Conservation (phyloP, 2,888 invertebrate genomes). For the Myopa testacea region DNA sequence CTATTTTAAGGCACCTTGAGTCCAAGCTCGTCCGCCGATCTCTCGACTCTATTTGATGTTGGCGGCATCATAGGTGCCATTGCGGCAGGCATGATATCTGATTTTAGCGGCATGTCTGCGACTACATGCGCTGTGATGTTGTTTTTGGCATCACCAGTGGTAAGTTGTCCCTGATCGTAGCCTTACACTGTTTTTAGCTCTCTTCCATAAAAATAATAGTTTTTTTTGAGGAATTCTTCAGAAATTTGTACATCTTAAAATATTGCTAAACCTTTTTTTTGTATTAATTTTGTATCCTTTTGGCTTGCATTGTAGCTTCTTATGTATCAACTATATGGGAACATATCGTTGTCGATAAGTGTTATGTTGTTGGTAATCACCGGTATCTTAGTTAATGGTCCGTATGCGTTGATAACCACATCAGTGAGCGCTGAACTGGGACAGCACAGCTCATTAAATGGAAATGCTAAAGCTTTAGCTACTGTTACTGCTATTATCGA, state of each 20-base stretch:
- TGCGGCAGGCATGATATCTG: constrained; percentile 86
- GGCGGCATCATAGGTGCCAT: constrained; percentile 94
- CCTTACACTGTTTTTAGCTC: too few species aligned
- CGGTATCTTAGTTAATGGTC: constrained; percentile 92
- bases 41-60: constrained; percentile 87
- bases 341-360: constrained; percentile 73
- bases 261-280: too few species aligned
- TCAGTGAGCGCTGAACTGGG: constrained; percentile 95
- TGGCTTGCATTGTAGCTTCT: constrained; percentile 74
- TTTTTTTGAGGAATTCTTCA: not conserved
- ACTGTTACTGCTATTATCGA: constrained; percentile 99
- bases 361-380: constrained; percentile 78
- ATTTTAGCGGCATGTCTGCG: constrained; percentile 86
- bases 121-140: constrained; percentile 89
- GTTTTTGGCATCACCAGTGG: constrained; percentile 83
- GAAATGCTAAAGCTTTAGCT: constrained; percentile 89
- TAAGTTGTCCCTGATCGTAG: constrained; percentile 61
- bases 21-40: constrained; percentile 78
- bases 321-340: constrained; percentile 81
- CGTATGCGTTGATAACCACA: constrained; percentile 95
- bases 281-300: not conserved
- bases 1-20: constrained; percentile 71
- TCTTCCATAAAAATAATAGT: not conserved
- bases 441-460: constrained; percentile 85
- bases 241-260: too few species aligned